A percentile compares a stretch with the other conserved stretches of the same genome.
Evolutionary conservation across 2,797 vertebrate species (phyloP).

Genomic region (Molossus molossus): DNA sequence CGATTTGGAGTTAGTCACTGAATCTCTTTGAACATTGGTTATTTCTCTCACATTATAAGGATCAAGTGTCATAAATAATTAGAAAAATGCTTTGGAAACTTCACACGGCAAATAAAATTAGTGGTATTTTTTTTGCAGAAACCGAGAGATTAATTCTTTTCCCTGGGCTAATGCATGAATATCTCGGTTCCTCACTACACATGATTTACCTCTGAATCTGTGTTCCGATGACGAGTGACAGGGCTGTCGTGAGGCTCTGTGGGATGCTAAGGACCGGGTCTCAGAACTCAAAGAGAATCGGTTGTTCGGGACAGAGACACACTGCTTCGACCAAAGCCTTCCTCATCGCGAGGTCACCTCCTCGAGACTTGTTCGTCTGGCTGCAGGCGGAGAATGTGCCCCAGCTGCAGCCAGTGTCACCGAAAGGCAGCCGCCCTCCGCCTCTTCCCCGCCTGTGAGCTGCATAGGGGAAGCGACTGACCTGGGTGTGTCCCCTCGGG

Average conservation of each 20-base stretch:
- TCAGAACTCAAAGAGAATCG: neutral
- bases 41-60: conserved; percentile 8
- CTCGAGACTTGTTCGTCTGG: neutral
- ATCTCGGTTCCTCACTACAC: neutral
- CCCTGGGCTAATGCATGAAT: neutral
- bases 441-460: neutral
- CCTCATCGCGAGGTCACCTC: neutral
- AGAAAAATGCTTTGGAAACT: conserved; percentile 16
- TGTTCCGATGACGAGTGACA: no score
- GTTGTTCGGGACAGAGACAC: neutral
- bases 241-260: neutral
- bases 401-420: neutral
- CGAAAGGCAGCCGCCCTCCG: neutral
- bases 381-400: fast-evolving
- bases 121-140: neutral
- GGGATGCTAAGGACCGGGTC: neutral
- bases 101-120: neutral
- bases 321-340: neutral
- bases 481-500: neutral
- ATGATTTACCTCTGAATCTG: neutral
- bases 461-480: neutral
- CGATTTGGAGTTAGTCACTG: neutral
- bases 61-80: neutral
- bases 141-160: neutral
- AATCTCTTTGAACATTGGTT: neutral